Base-by-base conservation (phyloP, 2,797 vertebrate species). In the Ambastaia sidthimunki region DNA sequence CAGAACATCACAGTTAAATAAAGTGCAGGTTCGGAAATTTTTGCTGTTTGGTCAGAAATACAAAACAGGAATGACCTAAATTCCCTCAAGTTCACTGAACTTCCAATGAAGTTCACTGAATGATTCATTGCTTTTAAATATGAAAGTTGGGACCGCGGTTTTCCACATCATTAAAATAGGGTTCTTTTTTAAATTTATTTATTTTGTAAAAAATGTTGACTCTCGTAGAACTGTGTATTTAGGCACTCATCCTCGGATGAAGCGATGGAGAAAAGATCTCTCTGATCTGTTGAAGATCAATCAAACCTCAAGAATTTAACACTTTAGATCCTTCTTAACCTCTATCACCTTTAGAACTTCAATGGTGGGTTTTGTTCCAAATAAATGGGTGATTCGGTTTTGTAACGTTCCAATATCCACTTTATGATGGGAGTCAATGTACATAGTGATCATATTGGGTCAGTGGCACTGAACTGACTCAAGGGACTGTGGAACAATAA, bases 81-180 rank as follows among this genome's bases (percentile, higher is more conserved):
- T 85, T 87, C 87, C 81, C 86, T 44, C 10, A 44, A 44, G 41
- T 44, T 44, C 41, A 2, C 41, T 44, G 41, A 44, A 44, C 41
- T 44, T 44, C 41, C 41, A 44, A 10, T 77, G 75, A 88, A 89
- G 77, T 84, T 87, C 80, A 84, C 67, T 54, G 66, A 71, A 16
- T 37, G 82, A 88, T 86, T 86, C 85, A 90, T 87, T 75, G 60
- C 55, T 70, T 75, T 80, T 60, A 84, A 86, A 84, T 41, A 4
- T 59, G 72, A 50, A 74, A 87, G 82, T 83, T 71, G 80, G 62
- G 83, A 78, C 82, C 83, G 88, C 83, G 1, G 79, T 67, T 67
- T 76, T 76, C 62, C 62, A 76, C 48, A 76, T 67, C 18, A 67
- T 55, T 25, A 67, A 55, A 55, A 25, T 23, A 23, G 13, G 21